Base-by-base conservation (phyloP, 1,140 invertebrate species). In the Drosophila parabipectinata region DNA sequence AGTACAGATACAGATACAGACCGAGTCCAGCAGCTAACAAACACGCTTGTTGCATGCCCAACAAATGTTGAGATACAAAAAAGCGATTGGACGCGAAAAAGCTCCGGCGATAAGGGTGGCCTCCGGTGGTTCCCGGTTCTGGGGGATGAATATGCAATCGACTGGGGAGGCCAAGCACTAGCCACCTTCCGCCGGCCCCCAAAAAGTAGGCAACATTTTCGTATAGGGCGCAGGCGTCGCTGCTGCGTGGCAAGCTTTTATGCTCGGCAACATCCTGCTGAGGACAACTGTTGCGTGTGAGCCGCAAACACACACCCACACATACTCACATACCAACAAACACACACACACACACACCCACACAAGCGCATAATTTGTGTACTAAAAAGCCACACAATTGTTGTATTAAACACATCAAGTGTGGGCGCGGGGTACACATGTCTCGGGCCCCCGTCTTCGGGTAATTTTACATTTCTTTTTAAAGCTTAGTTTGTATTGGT, bases 331-430 rank as follows among this genome's bases (percentile, higher is more conserved):
- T 51, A 24, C 39, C 24, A 26, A 41, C 28, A n/a, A 32, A n/a
- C 51, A 34, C 28, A 14, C 8, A 15, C 28, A 14, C 8, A 15
- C 15, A 41, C 28, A n/a, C 32, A n/a, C 51, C 26, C 28, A 14
- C 8, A 21, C 15, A 12, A 28, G 26, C 26, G 6, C 44, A 47
- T 47, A 47, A 47, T 47, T 56, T 62, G 64, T 77, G 82, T 85
- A 76, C 78, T 85, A 82, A 85, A 85, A 82, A 85, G 69, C 74
- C 82, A 87, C 82, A 79, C 82, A 85, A 87, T 87, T 75, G 78
- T 75, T 82, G 75, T 79, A 81, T 81, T 75, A 78, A 78, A 80
- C 78, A 82, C 41, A 69, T 78, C 66, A 68, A 24, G 57, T 73
- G 71, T 68, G 48, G 55, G 59, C 55, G 59, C 37, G n/a, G 51